Conservation (phyloP, 2,888 invertebrate genomes). For the Aleiodes leptofemur region DNA sequence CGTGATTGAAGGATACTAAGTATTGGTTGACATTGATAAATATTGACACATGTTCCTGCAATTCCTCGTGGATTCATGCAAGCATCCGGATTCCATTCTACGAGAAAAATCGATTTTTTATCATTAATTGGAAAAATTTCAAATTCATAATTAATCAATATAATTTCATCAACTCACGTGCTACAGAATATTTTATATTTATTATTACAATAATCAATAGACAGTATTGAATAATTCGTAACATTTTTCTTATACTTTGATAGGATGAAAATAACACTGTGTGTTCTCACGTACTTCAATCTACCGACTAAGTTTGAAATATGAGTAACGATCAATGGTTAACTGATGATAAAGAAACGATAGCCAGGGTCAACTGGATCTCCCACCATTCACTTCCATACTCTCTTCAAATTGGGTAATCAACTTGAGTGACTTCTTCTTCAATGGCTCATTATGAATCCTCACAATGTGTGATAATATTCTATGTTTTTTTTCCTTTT, state of each 20-base stretch:
- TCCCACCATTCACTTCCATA: slow-evolving; percentile 61
- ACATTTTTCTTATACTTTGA: slow-evolving; percentile 13
- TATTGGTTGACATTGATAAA: slow-evolving; percentile 75
- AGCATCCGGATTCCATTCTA: slow-evolving; percentile 25
- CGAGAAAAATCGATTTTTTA: neutral
- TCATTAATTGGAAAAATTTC: neutral
- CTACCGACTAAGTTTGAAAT: slow-evolving; percentile 49
- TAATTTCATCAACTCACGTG: slow-evolving; percentile 5
- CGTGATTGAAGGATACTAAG: slow-evolving; percentile 73
- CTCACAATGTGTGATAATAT: no score
- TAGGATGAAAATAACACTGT: neutral
- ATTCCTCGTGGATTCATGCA: slow-evolving; percentile 75
- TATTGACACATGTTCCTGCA: slow-evolving; percentile 76
- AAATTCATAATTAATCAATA: neutral
- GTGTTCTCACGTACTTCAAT: neutral
- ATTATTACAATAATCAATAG: neutral
- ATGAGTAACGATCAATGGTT: slow-evolving; percentile 50
- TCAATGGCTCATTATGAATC: no score
- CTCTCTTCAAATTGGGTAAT: slow-evolving; percentile 17
- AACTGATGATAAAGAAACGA: slow-evolving; percentile 55
- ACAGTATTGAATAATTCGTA: no score
- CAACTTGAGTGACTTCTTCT: slow-evolving; percentile 41
- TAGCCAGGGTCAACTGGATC: slow-evolving; percentile 69
- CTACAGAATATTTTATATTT: neutral
- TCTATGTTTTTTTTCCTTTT: no score